Base-by-base conservation (phyloP, 2,113 vertebrate species). In the Cyanocitta stelleri region DNA sequence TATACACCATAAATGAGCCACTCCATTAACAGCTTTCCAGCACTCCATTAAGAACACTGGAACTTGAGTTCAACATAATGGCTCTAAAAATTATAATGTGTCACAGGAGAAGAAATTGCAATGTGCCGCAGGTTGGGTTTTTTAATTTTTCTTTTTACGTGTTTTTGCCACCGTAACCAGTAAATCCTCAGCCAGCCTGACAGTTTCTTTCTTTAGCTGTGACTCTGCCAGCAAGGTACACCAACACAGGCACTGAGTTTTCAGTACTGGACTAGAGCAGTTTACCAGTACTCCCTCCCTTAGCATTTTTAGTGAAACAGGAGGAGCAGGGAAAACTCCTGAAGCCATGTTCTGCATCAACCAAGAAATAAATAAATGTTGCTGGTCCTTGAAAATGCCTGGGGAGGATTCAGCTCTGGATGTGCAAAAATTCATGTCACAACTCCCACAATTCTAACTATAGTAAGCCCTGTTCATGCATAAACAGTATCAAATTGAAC, bases 231-330 rank as follows among this genome's bases (percentile, higher is more conserved):
- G 43, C 29, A 35, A 71, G 26, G 6, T 24, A 2, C 7, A 30
- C 22, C 51, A 63, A 9, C 3, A 6, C 13, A 26, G 67, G n/a
- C 69, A 78, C 23, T n/a, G 13, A 4, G 13, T 87, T 27, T 52
- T 43, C 56, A 63, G 32, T 46, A 2, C 29, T 48, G 71, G 43
- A 18, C 30, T 52, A 11, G 33, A 83, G 81, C 32, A 77, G 13
- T 16, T 83, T 75, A 35, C 52, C 24, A 44, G 1, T 0, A 1
- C 3, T 30, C 7, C 20, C 23, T 33, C 13, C 13, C 23, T 55
- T 7, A 51, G 7, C 6, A 27, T 44, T 55, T 49, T 77, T 29
- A 27, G 37, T 0, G 0, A 35, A 81, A 80, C 35, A 8, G 10
- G 13, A 71, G 37, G 10, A 92, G 17, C 2, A 4, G 26, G 24